Evolutionary conservation across 2,888 invertebrate species (phyloP).

Genomic region (Chloroclystis v-ata): DNA sequence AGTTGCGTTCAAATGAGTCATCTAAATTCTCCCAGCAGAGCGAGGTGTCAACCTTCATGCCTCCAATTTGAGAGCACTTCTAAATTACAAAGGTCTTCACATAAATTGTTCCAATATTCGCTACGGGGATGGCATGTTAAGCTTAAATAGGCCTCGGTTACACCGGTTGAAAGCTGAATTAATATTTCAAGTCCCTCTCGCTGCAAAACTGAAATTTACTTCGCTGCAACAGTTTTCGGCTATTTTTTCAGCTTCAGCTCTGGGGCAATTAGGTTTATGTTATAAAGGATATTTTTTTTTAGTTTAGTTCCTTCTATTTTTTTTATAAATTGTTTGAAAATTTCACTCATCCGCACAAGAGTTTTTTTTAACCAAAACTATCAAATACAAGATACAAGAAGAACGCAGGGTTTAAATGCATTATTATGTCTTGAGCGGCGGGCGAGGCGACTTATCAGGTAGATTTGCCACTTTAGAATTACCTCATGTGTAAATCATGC

Average conservation of each 20-base stretch:
- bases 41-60: slow-evolving; percentile 66
- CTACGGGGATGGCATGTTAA: slow-evolving; percentile 68
- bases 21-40: slow-evolving; percentile 51
- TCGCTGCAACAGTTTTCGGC: not conserved
- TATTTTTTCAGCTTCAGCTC: not conserved
- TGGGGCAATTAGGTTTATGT: not conserved
- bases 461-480: too few species aligned
- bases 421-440: too few species aligned
- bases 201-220: not conserved
- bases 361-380: too few species aligned
- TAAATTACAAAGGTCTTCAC: slow-evolving; percentile 74
- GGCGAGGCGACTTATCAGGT: too few species aligned
- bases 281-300: too few species aligned
- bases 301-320: too few species aligned
- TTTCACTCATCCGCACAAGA: too few species aligned
- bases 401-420: too few species aligned
- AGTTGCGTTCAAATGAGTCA: slow-evolving; percentile 42
- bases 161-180: slow-evolving; percentile 36
- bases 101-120: slow-evolving; percentile 76
- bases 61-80: slow-evolving; percentile 70
- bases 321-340: too few species aligned
- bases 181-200: slow-evolving; percentile 9
- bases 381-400: too few species aligned
- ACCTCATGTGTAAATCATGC: too few species aligned
- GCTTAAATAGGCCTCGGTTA: slow-evolving; percentile 47